Evolutionary conservation across 2,888 invertebrate species (phyloP), one percentile per base, ranked within the genome.

Genomic region (Lasioglossum vierecki): DNA sequence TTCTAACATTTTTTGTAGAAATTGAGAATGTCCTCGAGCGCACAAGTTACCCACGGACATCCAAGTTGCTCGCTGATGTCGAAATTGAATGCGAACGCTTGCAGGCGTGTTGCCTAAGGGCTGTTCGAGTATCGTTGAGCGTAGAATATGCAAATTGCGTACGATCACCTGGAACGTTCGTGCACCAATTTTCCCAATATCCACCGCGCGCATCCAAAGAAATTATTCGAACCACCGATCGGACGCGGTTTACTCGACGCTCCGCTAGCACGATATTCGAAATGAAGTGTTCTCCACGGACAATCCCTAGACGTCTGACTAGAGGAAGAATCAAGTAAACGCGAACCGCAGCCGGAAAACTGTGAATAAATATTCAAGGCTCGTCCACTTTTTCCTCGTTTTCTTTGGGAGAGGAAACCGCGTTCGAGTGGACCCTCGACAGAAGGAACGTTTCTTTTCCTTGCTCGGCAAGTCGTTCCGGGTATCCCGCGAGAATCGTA

Each of bases 351-450:
- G 88, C 79, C 68, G 75, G 72, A 75, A 87, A 87, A 84, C 85
- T 88, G 89, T 89, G 84, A 90, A 92, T 92, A 91, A 91, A 92
- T 92, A 92, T 92, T 89, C 89, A 77, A 77, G 71, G 77, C 80
- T 80, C 82, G 75, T 76, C 74, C 73, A 79, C 53, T 22, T 73
- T 77, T 77, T 80, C 80, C 72, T 77, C 78, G 82, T 75, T 82
- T 77, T 68, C 57, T 77, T 77, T 60, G 71, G 4, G 53, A 39
- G 74, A 35, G 73, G 66, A 75, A 78, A 72, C 70, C 79, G 73
- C 44, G 74, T 83, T 88, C 73, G 85, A 89, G 85, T 89, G 85
- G 82, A 89, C 80, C 83, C 82, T 84, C 80, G 85, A 87, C 82
- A 60, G 26, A 49, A 83, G 44, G 80, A 76, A 87, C 79, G 80